Conservation (phyloP, 2,113 vertebrate species). For the Glaucomys volans region DNA sequence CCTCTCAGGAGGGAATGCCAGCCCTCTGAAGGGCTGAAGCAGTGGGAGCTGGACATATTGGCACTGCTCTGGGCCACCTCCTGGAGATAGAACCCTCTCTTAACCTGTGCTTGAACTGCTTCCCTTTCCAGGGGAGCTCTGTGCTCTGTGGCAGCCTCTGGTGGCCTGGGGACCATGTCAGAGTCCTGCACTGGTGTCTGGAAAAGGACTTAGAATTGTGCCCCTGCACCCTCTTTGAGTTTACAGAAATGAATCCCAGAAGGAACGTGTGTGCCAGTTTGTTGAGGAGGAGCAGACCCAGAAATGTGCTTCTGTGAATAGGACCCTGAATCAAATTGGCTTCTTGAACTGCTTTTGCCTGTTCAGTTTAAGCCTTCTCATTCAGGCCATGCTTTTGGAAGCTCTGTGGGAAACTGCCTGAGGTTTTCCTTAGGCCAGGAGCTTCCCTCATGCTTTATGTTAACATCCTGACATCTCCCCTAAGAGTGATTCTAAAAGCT, state of each 20-base stretch:
- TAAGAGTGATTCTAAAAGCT: background rate
- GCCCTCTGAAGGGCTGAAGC: background rate
- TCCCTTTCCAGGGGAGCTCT: too few species aligned
- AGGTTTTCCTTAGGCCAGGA: too few species aligned
- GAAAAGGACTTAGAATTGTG: too few species aligned
- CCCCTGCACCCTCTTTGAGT: background rate
- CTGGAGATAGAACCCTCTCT: background rate
- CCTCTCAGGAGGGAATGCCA: background rate
- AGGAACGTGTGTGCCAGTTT: too few species aligned
- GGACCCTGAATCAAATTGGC: background rate
- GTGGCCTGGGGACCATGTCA: too few species aligned
- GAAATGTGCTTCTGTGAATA: fast-evolving
- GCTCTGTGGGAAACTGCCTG: too few species aligned
- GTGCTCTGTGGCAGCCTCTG: too few species aligned
- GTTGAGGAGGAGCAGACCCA: too few species aligned
- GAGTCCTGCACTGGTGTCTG: too few species aligned
- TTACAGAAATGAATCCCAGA: background rate
- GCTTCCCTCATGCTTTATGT: background rate
- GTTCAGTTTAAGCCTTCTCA: background rate
- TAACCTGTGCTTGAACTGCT: background rate
- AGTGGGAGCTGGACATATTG: background rate
- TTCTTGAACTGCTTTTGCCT: background rate
- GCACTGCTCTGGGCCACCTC: background rate
- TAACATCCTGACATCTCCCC: background rate
- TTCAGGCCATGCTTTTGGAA: background rate